A percentile compares a stretch with the other conserved stretches of the same genome.
Evolutionary conservation across 2,888 invertebrate species (phyloP).

Genomic region (Pachydiplax longipennis): DNA sequence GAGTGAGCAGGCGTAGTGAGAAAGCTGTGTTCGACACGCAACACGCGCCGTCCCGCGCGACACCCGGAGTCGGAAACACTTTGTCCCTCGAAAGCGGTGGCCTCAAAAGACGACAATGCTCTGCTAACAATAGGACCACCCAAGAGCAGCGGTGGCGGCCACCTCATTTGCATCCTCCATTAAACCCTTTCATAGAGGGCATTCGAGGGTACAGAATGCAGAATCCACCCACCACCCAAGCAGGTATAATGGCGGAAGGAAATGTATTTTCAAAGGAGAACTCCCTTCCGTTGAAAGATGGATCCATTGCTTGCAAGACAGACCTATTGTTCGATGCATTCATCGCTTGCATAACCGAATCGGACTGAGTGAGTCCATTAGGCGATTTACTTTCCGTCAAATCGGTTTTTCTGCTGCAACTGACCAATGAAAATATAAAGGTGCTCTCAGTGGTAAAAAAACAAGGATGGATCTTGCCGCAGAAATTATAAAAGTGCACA

Average conservation of each 20-base stretch:
- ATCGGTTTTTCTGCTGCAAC: no score
- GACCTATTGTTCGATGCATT: background rate
- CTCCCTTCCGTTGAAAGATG: background rate
- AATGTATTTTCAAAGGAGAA: background rate
- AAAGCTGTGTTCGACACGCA: background rate
- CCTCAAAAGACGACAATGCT: slow-evolving; percentile 17
- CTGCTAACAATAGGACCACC: slow-evolving; percentile 29
- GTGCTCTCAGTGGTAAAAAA: no score
- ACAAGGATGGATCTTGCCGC: no score
- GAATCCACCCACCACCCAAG: background rate
- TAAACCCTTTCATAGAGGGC: slow-evolving; percentile 22
- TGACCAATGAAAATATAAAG: no score
- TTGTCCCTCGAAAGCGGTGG: slow-evolving; percentile 13
- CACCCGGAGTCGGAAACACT: slow-evolving; percentile 30
- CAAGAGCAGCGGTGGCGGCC: background rate
- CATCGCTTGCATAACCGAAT: no score
- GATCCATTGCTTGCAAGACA: background rate
- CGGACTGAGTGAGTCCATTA: no score
- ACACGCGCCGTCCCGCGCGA: background rate
- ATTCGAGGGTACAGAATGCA: background rate
- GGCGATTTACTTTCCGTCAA: no score
- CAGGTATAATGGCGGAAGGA: background rate
- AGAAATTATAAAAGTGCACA: no score
- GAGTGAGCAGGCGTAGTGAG: background rate
- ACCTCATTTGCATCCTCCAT: slow-evolving; percentile 41